phyloP scores from a whole-genome alignment of 1,140 invertebrate species.

The Tetragonula clypearis region DNA sequence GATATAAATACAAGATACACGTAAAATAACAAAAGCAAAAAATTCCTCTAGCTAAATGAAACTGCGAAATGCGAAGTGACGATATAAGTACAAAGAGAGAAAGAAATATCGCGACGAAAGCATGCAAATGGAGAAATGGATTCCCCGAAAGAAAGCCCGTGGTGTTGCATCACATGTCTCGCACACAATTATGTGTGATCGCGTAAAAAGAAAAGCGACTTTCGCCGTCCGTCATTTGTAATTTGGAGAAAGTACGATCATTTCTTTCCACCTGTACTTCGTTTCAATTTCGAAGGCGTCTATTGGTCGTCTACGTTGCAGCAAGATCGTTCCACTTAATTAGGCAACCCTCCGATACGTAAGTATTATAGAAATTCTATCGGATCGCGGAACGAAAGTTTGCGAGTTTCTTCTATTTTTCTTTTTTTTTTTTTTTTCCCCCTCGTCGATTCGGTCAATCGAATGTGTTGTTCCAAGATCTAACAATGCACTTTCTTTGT shows the following conservation, averaged over 20 bases:
- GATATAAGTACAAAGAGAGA: no score
- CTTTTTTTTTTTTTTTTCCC: no score
- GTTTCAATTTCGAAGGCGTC: not conserved
- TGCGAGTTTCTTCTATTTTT: not conserved
- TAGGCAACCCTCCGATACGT: not conserved
- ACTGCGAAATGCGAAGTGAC: no score
- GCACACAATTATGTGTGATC: slow-evolving; percentile 19
- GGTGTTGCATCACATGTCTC: slow-evolving; percentile 33
- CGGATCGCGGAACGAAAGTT: not conserved
- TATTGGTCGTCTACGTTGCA: not conserved
- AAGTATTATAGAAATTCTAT: not conserved
- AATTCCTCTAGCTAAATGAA: no score
- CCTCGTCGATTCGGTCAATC: not conserved
- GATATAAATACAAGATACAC: no score
- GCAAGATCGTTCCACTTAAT: slow-evolving; percentile 2
- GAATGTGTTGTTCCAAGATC: not conserved
- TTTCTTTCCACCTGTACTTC: slow-evolving; percentile 7
- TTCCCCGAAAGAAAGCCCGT: slow-evolving; percentile 41
- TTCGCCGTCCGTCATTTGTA: slow-evolving; percentile 44
- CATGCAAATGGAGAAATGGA: slow-evolving; percentile 40
- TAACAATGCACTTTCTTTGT: not conserved
- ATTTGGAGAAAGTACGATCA: slow-evolving; percentile 51
- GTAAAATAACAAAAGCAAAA: no score
- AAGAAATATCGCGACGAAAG: not conserved
- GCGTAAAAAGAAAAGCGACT: slow-evolving; percentile 46